phyloP scores from a whole-genome alignment of 2,113 vertebrate species.

The Apaloderma vittatum region DNA sequence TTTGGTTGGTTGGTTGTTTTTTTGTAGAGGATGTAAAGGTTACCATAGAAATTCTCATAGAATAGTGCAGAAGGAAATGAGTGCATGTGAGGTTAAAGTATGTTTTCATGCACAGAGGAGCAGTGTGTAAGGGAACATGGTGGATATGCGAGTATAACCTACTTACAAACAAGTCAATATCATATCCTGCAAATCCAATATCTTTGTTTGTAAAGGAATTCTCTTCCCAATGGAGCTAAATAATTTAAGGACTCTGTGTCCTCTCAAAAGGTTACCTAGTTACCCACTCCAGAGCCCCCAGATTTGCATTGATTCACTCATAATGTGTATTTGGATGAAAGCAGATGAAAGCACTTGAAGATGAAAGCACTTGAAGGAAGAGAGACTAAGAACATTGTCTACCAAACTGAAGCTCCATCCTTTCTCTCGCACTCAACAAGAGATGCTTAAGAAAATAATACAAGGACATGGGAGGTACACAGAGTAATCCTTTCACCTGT shows the following conservation, averaged over 20 bases:
- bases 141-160: not conserved
- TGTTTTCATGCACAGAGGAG: not conserved
- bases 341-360: not conserved
- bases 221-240: not conserved
- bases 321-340: not conserved
- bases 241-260: not conserved
- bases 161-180: not conserved
- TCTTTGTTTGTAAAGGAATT: not conserved
- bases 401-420: not conserved
- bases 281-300: not conserved
- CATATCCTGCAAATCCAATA: not conserved
- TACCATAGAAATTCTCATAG: not conserved
- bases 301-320: not conserved
- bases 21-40: not conserved
- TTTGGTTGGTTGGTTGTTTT: no score
- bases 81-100: not conserved
- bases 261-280: not conserved
- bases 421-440: not conserved
- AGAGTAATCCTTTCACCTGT: not conserved
- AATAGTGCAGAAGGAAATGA: not conserved
- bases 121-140: not conserved
- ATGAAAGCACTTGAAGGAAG: not conserved
- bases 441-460: not conserved
- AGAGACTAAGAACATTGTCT: not conserved
- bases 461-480: not conserved